Conservation (phyloP, 2,888 invertebrate genomes). For the Drosophila paramelanica region DNA sequence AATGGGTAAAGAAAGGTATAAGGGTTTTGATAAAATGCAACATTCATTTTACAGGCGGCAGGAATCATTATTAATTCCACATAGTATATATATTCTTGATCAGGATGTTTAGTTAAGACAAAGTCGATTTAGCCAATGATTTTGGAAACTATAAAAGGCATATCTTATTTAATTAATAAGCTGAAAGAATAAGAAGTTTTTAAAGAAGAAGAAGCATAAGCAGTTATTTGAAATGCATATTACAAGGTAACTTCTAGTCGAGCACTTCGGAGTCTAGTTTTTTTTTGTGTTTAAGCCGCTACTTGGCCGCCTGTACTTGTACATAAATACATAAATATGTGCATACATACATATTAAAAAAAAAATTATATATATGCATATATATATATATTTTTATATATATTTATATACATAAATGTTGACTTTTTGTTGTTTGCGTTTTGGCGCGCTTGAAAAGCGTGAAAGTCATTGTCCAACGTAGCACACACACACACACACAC, state of each 20-base stretch:
- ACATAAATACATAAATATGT: slow-evolving; percentile 7
- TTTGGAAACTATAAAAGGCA: not conserved
- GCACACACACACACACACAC: slow-evolving; percentile 36
- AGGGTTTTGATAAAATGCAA: not conserved
- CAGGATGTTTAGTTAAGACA: no score
- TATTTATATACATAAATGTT: slow-evolving; percentile 19
- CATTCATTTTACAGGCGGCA: not conserved
- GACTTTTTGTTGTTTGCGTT: slow-evolving; percentile 51
- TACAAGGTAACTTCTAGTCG: not conserved
- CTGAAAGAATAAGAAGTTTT: no score
- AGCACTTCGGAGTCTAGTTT: not conserved
- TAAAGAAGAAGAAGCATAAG: no score
- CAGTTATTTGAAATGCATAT: no score
- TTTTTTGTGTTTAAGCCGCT: slow-evolving; percentile 42
- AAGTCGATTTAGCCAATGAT: no score
- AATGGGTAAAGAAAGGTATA: not conserved
- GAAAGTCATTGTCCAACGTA: slow-evolving; percentile 76
- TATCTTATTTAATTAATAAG: no score
- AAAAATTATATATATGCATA: not conserved
- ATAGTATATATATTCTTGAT: not conserved
- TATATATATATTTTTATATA: not conserved
- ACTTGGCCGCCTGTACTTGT: slow-evolving; percentile 56
- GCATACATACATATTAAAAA: not conserved
- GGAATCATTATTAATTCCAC: not conserved
- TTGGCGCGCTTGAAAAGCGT: slow-evolving; percentile 80